Evolutionary conservation across 2,113 vertebrate genomes (phyloP), one percentile per base, ranked within the genome.

Genomic region (Tupaia tana): DNA sequence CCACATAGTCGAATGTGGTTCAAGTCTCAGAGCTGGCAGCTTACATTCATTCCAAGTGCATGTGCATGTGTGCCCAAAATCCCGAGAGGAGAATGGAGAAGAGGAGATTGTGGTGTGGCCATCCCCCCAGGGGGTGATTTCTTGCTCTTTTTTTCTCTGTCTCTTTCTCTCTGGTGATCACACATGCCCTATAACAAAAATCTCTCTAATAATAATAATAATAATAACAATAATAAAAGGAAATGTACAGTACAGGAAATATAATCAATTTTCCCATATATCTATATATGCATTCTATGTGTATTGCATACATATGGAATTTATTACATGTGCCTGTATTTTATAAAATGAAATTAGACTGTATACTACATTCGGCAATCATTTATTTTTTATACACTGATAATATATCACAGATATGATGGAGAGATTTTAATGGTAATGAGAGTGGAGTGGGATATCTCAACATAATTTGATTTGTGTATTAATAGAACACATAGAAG

Each of bases 271-370:
- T 92, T n/a, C 19, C 1, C 52, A 24, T 24, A 11, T 2, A 64
- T 81, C 52, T 69, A 61, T 82, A 63, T 4, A 10, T 12, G 13
- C 19, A 15, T 83, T 9, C 3, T 20, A 18, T 8, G n/a, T 18
- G 12, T 31, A 27, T 77, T 91, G 43, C 43, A 77, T 70, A 56
- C 11, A 87, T 6, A 64, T 69, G n/a, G 9, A n/a, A 52, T 82
- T 58, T n/a, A 56, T 78, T 77, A 82, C 15, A 74, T 3, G 29
- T 64, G 25, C 75, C 81, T 77, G 12, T 14, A 77, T 77, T 63
- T 90, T 58, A 78, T 54, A 70, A 64, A 92, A 82, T 88, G 4
- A 71, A 89, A 89, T 79, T 70, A 78, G 71, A 81, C 43, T 64
- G 15, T 74, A 34, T 6, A 10, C n/a, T 77, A 2, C 59, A 61